phyloP scores from a whole-genome alignment of 2,888 invertebrate genomes.

The Blastobasis lacticolella region DNA sequence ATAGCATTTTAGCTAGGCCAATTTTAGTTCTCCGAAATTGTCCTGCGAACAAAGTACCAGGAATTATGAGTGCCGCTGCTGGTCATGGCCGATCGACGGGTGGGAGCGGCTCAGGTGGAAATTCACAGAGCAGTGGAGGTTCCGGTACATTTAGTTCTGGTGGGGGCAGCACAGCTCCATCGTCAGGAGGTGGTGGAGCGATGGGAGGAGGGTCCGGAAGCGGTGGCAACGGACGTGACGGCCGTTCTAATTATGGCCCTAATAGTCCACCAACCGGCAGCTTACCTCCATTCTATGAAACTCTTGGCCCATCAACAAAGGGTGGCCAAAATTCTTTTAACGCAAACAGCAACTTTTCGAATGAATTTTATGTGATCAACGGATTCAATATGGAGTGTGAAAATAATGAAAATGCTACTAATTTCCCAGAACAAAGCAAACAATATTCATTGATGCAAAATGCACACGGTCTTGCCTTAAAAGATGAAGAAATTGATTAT shows the following conservation, averaged over 20 bases:
- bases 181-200: slow-evolving; percentile 75
- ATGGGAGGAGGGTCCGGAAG: slow-evolving; percentile 83
- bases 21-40: slow-evolving; percentile 71
- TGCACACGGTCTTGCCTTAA: slow-evolving; percentile 84
- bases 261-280: slow-evolving; percentile 91
- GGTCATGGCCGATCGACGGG: slow-evolving; percentile 84
- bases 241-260: slow-evolving; percentile 89
- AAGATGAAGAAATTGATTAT: slow-evolving; percentile 88
- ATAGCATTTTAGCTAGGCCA: slow-evolving; percentile 69
- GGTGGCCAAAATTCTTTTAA: slow-evolving; percentile 84
- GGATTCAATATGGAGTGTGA: slow-evolving; percentile 86
- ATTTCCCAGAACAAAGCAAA: slow-evolving; percentile 75
- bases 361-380: slow-evolving; percentile 80
- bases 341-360: slow-evolving; percentile 78
- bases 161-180: slow-evolving; percentile 71
- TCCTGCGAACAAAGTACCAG: slow-evolving; percentile 75
- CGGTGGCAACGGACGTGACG: slow-evolving; percentile 85
- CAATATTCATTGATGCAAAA: slow-evolving; percentile 87
- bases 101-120: slow-evolving; percentile 67
- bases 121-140: slow-evolving; percentile 67
- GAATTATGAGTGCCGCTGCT: slow-evolving; percentile 82
- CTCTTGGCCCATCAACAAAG: slow-evolving; percentile 77
- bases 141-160: slow-evolving; percentile 72
- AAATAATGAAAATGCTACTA: slow-evolving; percentile 75
- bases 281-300: slow-evolving; percentile 91